phyloP scores from a whole-genome alignment of 1,140 invertebrate species.

The Brachionus asplanchnoidis region DNA sequence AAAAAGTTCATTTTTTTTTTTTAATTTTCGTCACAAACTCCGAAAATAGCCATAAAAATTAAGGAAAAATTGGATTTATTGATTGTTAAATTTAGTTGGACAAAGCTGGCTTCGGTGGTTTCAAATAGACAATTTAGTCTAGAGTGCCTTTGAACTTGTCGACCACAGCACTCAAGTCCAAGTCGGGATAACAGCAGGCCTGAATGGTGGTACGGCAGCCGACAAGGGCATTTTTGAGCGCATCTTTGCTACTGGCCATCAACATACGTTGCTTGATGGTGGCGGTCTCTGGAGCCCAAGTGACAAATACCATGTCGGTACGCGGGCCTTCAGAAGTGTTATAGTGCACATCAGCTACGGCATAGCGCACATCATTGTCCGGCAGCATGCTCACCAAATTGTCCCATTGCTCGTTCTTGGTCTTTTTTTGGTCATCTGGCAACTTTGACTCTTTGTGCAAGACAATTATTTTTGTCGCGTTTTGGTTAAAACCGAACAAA shows the following conservation, averaged over 20 bases:
- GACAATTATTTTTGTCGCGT: constrained; percentile 33
- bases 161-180: constrained; percentile 43
- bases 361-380: constrained; percentile 41
- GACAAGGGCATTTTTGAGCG: constrained; percentile 85
- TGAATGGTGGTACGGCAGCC: constrained; percentile 95
- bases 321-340: constrained; percentile 35
- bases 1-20: not conserved
- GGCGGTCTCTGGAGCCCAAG: constrained; percentile 79
- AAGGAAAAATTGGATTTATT: constrained; percentile 12
- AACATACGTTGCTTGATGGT: constrained; percentile 99
- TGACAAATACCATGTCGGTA: constrained; percentile 39
- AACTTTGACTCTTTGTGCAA: not conserved
- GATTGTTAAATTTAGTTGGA: constrained; percentile 9
- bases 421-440: not conserved
- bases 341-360: constrained; percentile 39
- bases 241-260: constrained; percentile 93
- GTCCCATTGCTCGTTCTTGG: constrained; percentile 27
- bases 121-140: not conserved
- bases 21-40: constrained; percentile 22
- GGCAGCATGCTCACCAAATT: constrained; percentile 39
- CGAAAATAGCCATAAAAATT: constrained; percentile 21
- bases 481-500: constrained; percentile 35
- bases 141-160: constrained; percentile 42
- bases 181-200: constrained; percentile 57
- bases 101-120: not conserved